A percentile compares a stretch with the other conserved stretches of the same genome.
phyloP scores from a whole-genome alignment of 2,113 vertebrate species.

The Pipa parva region DNA sequence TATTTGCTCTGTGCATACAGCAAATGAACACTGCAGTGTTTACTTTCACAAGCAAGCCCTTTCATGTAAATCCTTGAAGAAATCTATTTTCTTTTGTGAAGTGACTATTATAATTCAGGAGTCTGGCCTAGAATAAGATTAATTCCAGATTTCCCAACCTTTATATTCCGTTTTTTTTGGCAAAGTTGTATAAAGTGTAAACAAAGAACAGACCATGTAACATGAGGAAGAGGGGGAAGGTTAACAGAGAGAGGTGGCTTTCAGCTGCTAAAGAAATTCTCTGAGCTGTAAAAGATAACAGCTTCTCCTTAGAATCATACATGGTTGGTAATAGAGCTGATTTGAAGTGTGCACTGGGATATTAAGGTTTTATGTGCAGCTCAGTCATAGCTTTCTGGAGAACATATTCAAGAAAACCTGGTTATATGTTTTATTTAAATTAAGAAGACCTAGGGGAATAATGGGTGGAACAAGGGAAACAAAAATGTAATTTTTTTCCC shows the following conservation, averaged over 20 bases:
- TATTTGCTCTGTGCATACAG: slow-evolving; percentile 46
- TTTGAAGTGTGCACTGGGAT: neutral
- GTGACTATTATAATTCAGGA: slow-evolving; percentile 27
- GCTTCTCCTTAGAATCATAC: neutral
- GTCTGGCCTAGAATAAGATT: slow-evolving; percentile 22
- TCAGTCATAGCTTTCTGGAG: neutral
- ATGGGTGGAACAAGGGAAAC: neutral
- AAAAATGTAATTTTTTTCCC: too few species aligned
- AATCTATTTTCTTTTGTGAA: slow-evolving; percentile 39
- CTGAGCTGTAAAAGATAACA: slow-evolving; percentile 6
- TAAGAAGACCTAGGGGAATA: neutral
- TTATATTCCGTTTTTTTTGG: slow-evolving; percentile 49
- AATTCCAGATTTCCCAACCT: slow-evolving; percentile 46
- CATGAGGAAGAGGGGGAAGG: slow-evolving; percentile 4
- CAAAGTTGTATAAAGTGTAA: slow-evolving; percentile 29
- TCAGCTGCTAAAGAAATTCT: neutral
- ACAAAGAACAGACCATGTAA: slow-evolving; percentile 13
- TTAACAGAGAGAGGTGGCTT: neutral
- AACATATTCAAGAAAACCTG: neutral
- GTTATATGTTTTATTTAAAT: neutral
- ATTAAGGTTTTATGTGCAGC: neutral
- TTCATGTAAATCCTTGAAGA: slow-evolving; percentile 44
- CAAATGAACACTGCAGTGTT: slow-evolving; percentile 27
- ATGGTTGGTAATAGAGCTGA: neutral
- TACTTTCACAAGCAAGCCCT: slow-evolving; percentile 42